A percentile compares a stretch with the other conserved stretches of the same genome.
These are phyloP conservation scores for Lypha dubia DNA, from an alignment of 2,888 invertebrate species.

Conservation along the genomic window DNA sequence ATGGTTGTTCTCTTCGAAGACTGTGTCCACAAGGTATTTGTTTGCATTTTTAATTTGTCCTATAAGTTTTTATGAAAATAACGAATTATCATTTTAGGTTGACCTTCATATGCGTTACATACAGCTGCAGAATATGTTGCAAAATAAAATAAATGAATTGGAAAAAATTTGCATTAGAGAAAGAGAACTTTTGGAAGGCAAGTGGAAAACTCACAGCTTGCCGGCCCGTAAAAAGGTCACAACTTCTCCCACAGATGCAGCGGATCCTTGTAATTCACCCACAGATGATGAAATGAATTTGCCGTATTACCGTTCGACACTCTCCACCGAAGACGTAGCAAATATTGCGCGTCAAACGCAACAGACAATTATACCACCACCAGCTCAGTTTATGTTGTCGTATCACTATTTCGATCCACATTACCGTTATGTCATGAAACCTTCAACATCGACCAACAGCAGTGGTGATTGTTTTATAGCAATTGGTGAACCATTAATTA, in stretches of 20 bases:
- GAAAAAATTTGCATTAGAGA: constrained; percentile 92
- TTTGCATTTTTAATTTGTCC: too few species aligned
- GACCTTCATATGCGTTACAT: constrained; percentile 97
- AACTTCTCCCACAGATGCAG: constrained; percentile 85
- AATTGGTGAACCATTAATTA: constrained; percentile 88
- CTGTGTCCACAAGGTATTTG: constrained; percentile 93
- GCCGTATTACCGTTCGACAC: constrained; percentile 89
- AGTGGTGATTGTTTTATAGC: constrained; percentile 89
- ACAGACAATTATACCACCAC: constrained; percentile 83
- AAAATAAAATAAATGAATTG: constrained; percentile 92
- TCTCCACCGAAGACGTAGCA: constrained; percentile 92
- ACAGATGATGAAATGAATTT: constrained; percentile 80
- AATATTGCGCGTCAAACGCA: constrained; percentile 80
- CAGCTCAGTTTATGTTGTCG: constrained; percentile 85
- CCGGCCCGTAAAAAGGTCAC: constrained; percentile 92
- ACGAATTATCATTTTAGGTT: constrained; percentile 81
- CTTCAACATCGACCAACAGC: constrained; percentile 86
- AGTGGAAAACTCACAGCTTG: constrained; percentile 95
- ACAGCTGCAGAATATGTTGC: constrained; percentile 92
- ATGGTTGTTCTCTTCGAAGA: constrained; percentile 99
- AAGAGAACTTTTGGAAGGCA: constrained; percentile 91
- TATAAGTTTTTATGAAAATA: neutral
- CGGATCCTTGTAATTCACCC: constrained; percentile 84
- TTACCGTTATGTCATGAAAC: constrained; percentile 89
- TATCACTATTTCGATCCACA: constrained; percentile 89